phyloP scores from a whole-genome alignment of 1,140 invertebrate species.

The Nilaparvata lugens region DNA sequence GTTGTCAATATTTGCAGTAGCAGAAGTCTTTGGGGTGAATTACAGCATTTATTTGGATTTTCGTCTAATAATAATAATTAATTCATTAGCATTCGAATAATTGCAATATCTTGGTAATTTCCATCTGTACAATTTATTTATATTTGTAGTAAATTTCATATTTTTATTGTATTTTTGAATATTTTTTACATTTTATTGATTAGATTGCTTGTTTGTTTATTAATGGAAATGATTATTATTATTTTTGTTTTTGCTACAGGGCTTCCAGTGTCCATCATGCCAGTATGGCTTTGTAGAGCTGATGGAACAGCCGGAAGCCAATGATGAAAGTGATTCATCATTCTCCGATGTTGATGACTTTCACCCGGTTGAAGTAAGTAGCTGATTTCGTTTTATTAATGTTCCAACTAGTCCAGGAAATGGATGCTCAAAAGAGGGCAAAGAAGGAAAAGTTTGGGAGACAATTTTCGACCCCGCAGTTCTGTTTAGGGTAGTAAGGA shows the following conservation, averaged over 20 bases:
- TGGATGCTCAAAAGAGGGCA: too few species aligned
- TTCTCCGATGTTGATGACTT: slow-evolving; percentile 19
- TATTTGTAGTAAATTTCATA: background rate
- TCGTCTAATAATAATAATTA: background rate
- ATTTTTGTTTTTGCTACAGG: slow-evolving; percentile 47
- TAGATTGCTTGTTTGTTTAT: background rate
- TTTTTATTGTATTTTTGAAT: background rate
- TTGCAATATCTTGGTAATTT: too few species aligned
- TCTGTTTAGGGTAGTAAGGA: too few species aligned
- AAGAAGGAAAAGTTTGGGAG: too few species aligned
- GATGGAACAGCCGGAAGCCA: slow-evolving; percentile 31
- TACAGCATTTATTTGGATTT: too few species aligned
- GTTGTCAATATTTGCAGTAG: too few species aligned
- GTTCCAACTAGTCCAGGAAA: too few species aligned
- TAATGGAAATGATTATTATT: slow-evolving; percentile 7
- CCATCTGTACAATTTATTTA: too few species aligned
- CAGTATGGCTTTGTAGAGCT: slow-evolving; percentile 78
- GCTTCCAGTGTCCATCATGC: slow-evolving; percentile 81
- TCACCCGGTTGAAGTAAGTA: slow-evolving; percentile 20
- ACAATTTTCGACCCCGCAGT: too few species aligned
- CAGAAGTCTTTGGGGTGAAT: too few species aligned
- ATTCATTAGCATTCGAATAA: too few species aligned
- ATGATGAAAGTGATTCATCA: slow-evolving; percentile 19
- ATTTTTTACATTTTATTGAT: background rate
- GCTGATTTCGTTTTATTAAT: too few species aligned